phyloP scores from a whole-genome alignment of 1,140 invertebrate species.

The Leptopilina clavipes region DNA sequence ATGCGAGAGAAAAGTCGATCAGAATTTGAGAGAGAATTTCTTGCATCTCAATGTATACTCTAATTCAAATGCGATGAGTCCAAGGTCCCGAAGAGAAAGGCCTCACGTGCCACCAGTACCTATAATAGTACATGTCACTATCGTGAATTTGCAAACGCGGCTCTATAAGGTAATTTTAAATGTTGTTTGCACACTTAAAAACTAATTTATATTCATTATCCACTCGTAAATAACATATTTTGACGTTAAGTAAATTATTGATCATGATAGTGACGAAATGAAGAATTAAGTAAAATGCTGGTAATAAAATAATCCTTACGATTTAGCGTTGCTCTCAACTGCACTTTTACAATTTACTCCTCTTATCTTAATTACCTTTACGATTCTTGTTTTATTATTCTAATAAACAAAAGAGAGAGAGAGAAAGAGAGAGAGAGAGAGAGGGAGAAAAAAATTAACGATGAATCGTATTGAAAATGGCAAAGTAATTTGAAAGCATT shows the following conservation, averaged over 20 bases:
- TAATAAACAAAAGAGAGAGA: neutral
- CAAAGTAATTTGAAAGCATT: slow-evolving; percentile 2
- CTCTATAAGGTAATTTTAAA: slow-evolving; percentile 24
- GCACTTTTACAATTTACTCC: slow-evolving; percentile 7
- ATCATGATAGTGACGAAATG: slow-evolving; percentile 17
- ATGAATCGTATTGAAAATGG: neutral
- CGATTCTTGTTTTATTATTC: neutral
- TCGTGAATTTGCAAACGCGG: slow-evolving; percentile 19
- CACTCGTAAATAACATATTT: slow-evolving; percentile 2
- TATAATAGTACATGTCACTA: neutral
- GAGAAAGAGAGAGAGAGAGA: neutral
- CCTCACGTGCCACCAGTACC: slow-evolving; percentile 17
- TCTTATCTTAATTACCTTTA: slow-evolving; percentile 1
- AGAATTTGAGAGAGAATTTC: slow-evolving; percentile 2
- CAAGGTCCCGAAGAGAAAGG: slow-evolving; percentile 49
- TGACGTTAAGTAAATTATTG: slow-evolving; percentile 17
- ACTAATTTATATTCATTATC: slow-evolving; percentile 30
- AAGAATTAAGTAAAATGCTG: slow-evolving; percentile 21
- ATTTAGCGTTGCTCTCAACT: neutral
- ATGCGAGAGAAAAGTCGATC: neutral
- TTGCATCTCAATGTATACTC: slow-evolving; percentile 34
- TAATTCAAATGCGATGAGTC: slow-evolving; percentile 42
- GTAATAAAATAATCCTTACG: neutral
- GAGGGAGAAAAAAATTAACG: too few relatives aligned
- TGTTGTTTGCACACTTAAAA: slow-evolving; percentile 17